A percentile compares a stretch with the other conserved stretches of the same genome.
Conservation (phyloP, 2,797 vertebrate species). For the Ctenosaura bakeri region DNA sequence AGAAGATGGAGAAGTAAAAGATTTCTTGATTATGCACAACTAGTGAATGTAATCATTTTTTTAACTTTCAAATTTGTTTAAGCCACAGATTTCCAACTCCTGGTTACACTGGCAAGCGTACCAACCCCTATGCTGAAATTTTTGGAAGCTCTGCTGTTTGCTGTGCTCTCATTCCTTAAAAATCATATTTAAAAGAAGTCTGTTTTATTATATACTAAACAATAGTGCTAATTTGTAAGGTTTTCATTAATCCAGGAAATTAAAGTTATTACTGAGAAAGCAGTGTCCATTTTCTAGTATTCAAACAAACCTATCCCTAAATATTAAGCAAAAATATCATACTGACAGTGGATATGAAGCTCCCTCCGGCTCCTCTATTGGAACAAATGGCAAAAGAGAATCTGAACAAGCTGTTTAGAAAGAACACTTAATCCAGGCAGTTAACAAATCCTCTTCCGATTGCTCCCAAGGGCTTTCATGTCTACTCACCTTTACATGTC, state of each 20-base stretch:
- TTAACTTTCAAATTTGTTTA: conserved; percentile 50
- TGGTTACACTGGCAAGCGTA: too few relatives aligned
- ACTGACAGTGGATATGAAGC: neutral
- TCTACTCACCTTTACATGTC: conserved; percentile 23
- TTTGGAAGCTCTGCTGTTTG: neutral
- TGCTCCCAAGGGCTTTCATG: conserved; percentile 20
- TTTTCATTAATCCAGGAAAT: neutral
- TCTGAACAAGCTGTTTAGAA: conserved; percentile 34
- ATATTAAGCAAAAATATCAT: neutral
- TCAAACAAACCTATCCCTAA: neutral
- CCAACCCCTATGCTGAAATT: neutral
- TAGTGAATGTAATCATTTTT: conserved; percentile 49
- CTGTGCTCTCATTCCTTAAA: neutral
- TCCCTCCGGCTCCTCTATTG: conserved; percentile 6
- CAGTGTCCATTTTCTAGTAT: neutral
- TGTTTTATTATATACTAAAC: neutral
- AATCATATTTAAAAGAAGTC: neutral
- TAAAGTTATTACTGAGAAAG: neutral
- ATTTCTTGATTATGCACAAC: conserved; percentile 51
- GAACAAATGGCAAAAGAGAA: conserved; percentile 11
- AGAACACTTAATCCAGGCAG: conserved; percentile 29
- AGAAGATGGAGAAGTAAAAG: conserved; percentile 69
- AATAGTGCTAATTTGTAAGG: neutral
- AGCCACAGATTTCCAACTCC: conserved; percentile 36
- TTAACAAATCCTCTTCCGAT: conserved; percentile 24